Base-by-base conservation (phyloP, 2,113 vertebrate species). In the Dromas ardeola region DNA sequence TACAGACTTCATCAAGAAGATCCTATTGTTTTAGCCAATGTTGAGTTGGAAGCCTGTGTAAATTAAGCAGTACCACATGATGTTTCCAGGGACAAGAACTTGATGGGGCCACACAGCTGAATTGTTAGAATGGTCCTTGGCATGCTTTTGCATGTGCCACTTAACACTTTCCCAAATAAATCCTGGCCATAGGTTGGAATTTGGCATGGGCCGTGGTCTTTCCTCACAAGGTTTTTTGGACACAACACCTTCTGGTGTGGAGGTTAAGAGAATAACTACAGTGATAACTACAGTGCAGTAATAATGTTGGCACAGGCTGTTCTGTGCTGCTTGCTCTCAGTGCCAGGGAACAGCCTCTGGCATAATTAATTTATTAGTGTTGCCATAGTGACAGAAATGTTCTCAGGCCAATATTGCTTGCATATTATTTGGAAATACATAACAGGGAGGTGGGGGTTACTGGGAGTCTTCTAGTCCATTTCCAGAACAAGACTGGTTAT, bases 351-450 rank as follows among this genome's bases (percentile, higher is more conserved):
- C 70, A 91, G 84, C 62, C 58, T 87, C 61, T 93, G 81, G 52
- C 73, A 69, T 89, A 87, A 91, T 89, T 91, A 85, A 93, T 94
- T 89, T 94, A 90, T 87, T 88, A 56, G 36, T 58, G 91, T 91
- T 94, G 25, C 91, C 90, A 50, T 79, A 87, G 87, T 58, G 81
- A 93, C 90, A 79, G 61, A 82, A 95, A 90, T 82, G 58, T 93
- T 96, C 73, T 87, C 38, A 61, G 49, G 61, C 73, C 26, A 61
- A 12, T 61, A 79, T 10, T 69, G 30, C 61, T 95, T 89, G 30
- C 43, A 26, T 82, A 42, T 91, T 91, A 87, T 72, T 94, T 88
- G 40, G 43, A 93, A 96, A 85, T 73, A 40, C 5, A 2, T 85
- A 87, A 49, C 40, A 88, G 56, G 30, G 66, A 88, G 25, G 17